Conservation (phyloP, 1,140 invertebrate species). For the Drosophila neocordata region DNA sequence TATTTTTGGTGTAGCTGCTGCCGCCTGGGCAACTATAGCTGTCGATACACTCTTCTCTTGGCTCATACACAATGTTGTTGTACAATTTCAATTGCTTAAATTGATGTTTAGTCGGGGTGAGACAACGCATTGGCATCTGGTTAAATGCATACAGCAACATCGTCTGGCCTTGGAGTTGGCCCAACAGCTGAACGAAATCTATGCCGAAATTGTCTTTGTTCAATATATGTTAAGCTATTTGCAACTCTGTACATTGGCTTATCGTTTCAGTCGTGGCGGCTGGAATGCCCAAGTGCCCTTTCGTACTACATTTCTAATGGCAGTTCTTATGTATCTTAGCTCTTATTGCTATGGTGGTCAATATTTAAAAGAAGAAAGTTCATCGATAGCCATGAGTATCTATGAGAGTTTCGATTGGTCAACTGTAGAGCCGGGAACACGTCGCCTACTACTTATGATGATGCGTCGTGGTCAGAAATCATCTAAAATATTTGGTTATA, state of each 20-base stretch:
- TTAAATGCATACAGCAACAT: conserved; percentile 32
- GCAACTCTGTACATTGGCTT: conserved; percentile 53
- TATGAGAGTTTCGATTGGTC: conserved; percentile 44
- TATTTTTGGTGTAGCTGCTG: conserved; percentile 29
- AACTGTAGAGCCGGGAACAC: not conserved
- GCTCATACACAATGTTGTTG: conserved; percentile 51
- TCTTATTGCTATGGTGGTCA: conserved; percentile 54
- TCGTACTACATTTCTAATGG: conserved; percentile 40
- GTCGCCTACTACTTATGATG: conserved; percentile 36
- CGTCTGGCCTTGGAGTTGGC: conserved; percentile 40
- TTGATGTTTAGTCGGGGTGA: not conserved
- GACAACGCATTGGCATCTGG: conserved; percentile 4
- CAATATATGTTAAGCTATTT: conserved; percentile 57
- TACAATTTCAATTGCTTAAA: conserved; percentile 45
- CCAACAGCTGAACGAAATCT: conserved; percentile 40
- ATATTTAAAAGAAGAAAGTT: conserved; percentile 47
- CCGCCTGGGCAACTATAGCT: conserved; percentile 29
- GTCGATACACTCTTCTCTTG: conserved; percentile 56
- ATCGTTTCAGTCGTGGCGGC: conserved; percentile 39
- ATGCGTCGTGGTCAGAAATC: conserved; percentile 49
- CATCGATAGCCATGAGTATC: conserved; percentile 13
- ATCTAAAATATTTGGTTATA: conserved; percentile 29
- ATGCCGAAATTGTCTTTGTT: conserved; percentile 50
- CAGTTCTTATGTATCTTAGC: conserved; percentile 41
- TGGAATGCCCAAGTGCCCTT: conserved; percentile 48